Percentiles rank a stretch among this genome's conserved stretches.
Evolutionary conservation across 2,888 invertebrate genomes (phyloP).

Genomic region (Stictocephala bisonia): DNA sequence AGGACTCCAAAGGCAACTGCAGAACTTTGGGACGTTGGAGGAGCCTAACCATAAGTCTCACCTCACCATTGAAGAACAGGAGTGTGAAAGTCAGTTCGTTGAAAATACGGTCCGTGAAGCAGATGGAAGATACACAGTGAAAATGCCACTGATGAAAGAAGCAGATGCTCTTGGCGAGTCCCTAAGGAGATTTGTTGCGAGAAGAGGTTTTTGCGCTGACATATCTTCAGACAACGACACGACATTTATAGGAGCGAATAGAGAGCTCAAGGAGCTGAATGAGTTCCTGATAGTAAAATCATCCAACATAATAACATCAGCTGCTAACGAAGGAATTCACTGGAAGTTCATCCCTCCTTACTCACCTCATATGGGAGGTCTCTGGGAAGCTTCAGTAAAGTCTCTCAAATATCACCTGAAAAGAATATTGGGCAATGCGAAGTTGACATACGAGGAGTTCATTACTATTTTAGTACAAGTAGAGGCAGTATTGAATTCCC

Average conservation of each 20-base stretch:
- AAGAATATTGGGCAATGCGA: conserved; percentile 19
- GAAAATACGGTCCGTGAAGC: neutral
- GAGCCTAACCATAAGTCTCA: neutral
- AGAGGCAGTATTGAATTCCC: conserved; percentile 57
- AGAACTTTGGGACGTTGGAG: neutral
- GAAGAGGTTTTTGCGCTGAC: conserved; percentile 58
- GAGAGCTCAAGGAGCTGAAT: conserved; percentile 29
- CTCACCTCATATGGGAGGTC: conserved; percentile 44
- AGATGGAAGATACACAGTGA: conserved; percentile 9
- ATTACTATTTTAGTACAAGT: conserved; percentile 52
- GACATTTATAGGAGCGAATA: conserved; percentile 61
- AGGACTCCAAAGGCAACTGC: neutral
- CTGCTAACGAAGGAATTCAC: conserved; percentile 55
- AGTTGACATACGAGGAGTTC: conserved; percentile 49
- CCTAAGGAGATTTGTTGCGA: conserved; percentile 59
- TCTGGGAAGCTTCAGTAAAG: conserved; percentile 48
- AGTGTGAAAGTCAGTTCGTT: conserved; percentile 5
- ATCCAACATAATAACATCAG: conserved; percentile 48
- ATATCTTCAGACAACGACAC: conserved; percentile 62
- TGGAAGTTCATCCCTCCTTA: conserved; percentile 54
- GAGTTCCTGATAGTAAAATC: conserved; percentile 5
- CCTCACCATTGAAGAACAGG: neutral
- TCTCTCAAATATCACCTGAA: conserved; percentile 44
- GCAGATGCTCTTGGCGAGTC: conserved; percentile 40
- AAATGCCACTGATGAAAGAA: conserved; percentile 22